Evolutionary conservation across 2,113 vertebrate genomes (phyloP).

Genomic region (Jacana jacana): DNA sequence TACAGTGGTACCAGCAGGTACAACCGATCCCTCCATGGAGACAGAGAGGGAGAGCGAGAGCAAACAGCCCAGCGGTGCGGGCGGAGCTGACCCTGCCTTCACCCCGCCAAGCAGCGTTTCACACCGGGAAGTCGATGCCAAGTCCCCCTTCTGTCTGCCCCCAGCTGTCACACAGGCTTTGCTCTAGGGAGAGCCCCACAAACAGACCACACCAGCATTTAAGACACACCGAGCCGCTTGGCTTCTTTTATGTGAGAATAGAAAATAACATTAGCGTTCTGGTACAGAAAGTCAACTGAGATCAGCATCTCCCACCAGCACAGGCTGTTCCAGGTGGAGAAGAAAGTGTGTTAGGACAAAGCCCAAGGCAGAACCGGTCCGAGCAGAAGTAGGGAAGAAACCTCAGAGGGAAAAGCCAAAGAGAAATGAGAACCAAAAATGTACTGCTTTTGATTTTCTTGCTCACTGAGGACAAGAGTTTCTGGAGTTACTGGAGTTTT

Average conservation of each 20-base stretch:
- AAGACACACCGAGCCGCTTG: background rate
- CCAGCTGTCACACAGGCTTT: background rate
- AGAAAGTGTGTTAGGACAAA: background rate
- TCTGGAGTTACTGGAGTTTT: background rate
- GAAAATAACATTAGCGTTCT: conserved; percentile 35
- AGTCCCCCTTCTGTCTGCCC: background rate
- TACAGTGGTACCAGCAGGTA: background rate
- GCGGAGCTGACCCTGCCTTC: too few species aligned
- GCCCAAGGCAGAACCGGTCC: background rate
- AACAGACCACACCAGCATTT: background rate
- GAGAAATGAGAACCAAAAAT: background rate
- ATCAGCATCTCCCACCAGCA: background rate
- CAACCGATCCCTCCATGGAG: background rate
- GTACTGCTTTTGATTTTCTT: background rate
- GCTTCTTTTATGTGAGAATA: conserved; percentile 44
- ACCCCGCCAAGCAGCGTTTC: background rate
- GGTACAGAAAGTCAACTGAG: conserved; percentile 9
- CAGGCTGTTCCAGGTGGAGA: background rate
- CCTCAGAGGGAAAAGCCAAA: background rate
- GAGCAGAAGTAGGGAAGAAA: background rate
- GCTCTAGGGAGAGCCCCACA: background rate
- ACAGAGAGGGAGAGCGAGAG: background rate
- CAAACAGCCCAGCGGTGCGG: background rate
- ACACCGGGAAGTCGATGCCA: background rate
- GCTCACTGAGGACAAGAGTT: background rate